A percentile compares a stretch with the other conserved stretches of the same genome.
Evolutionary conservation across 2,888 invertebrate genomes (phyloP).

Genomic region (Catocala sponsa): DNA sequence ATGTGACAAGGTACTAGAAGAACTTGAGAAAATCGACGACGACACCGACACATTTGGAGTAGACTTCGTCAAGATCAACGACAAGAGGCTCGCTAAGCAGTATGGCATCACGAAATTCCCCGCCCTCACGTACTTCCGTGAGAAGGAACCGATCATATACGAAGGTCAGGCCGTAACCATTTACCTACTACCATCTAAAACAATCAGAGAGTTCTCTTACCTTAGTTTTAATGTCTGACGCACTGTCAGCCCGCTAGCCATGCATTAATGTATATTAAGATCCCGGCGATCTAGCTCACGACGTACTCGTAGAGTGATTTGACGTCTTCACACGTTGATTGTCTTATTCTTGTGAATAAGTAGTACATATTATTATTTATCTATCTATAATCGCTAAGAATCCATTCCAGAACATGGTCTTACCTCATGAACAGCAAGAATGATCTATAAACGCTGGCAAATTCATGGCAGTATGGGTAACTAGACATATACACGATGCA

Average conservation of each 20-base stretch:
- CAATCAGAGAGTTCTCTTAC: not conserved
- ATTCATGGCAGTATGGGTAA: too few species aligned
- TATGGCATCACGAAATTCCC: constrained; percentile 98
- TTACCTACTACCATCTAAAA: not conserved
- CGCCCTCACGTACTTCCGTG: constrained; percentile 98
- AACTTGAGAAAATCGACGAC: constrained; percentile 97
- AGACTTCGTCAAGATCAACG: constrained; percentile 98
- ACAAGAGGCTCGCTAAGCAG: constrained; percentile 98
- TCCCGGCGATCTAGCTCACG: too few species aligned
- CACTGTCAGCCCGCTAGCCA: too few species aligned
- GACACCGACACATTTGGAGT: constrained; percentile 98
- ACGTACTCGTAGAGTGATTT: too few species aligned
- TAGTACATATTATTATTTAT: not conserved
- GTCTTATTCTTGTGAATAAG: too few species aligned
- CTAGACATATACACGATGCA: too few species aligned
- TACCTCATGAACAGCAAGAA: not conserved
- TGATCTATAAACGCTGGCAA: too few species aligned
- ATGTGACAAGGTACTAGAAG: constrained; percentile 96
- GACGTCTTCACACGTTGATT: too few species aligned
- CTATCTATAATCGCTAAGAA: not conserved
- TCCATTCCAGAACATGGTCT: constrained; percentile 6
- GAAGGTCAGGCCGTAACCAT: constrained; percentile 89
- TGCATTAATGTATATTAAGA: too few species aligned
- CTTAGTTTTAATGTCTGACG: not conserved
- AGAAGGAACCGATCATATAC: constrained; percentile 98